A percentile compares a stretch with the other conserved stretches of the same genome.
Evolutionary conservation across 1,140 invertebrate species (phyloP).

Genomic region (Glomeris maerens): DNA sequence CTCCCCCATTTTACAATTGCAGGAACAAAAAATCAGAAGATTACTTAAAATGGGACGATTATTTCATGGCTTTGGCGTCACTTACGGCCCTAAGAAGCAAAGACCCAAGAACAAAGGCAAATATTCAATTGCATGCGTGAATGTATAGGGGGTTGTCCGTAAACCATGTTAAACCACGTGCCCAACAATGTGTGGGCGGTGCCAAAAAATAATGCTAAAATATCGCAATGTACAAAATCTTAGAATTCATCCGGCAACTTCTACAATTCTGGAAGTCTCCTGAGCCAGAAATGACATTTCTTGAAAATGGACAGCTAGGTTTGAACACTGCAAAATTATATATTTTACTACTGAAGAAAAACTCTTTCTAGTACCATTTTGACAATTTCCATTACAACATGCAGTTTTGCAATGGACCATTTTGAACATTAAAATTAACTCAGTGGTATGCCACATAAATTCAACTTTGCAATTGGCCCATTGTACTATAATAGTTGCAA

Average conservation of each 20-base stretch:
- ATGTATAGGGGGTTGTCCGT: not conserved
- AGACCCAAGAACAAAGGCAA: slow-evolving; percentile 69
- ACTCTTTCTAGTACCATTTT: no score
- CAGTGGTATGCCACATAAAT: no score
- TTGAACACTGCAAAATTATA: no score
- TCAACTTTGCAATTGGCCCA: no score
- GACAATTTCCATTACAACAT: no score
- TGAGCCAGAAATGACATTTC: not conserved
- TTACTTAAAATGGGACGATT: slow-evolving; percentile 89
- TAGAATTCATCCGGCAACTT: not conserved
- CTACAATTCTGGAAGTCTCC: not conserved
- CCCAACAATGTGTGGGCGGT: not conserved
- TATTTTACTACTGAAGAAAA: no score
- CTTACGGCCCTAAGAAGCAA: slow-evolving; percentile 79
- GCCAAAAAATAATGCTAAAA: not conserved
- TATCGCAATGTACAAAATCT: not conserved
- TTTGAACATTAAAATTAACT: no score
- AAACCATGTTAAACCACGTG: not conserved
- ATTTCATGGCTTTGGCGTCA: slow-evolving; percentile 80
- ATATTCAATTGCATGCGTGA: not conserved
- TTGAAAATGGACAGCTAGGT: no score
- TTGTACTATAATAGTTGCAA: no score
- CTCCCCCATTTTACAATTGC: no score
- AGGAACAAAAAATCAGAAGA: no score
- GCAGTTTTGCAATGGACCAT: no score